Evolutionary conservation across 2,113 vertebrate genomes (phyloP), one percentile per base, ranked within the genome.

Genomic region (Cynoglossus semilaevis): DNA sequence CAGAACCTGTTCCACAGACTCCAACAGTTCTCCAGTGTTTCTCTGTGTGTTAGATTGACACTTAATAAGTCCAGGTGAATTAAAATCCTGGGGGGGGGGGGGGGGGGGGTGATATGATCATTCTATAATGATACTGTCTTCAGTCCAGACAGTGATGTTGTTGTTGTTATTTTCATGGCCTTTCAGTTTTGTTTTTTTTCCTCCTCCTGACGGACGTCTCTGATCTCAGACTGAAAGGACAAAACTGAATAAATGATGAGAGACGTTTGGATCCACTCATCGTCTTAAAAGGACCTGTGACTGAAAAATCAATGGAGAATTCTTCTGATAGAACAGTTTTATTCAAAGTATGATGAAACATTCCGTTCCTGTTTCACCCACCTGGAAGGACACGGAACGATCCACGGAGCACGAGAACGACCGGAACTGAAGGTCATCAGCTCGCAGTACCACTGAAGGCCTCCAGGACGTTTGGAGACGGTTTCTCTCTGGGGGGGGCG

Each of bases 241-340:
- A 53, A 54, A 49, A 19, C 12, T 46, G n/a, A 61, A 65, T 35
- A 64, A 63, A 72, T 48, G 22, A 54, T 13, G n/a, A n/a, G n/a
- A n/a, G n/a, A n/a, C n/a, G n/a, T 52, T 59, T 51, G 53, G 18
- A 48, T 48, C 43, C 42, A 22, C 46, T 49, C 36, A 58, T 67
- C 17, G 16, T 53, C 45, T 48, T 14, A 29, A 47, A 72, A 29
- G 50, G 35, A 51, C 29, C 11, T 36, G 41, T 68, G 59, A 55
- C 34, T 55, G 40, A 46, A 65, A 29, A 69, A 74, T 74, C 63
- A 63, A 72, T 66, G 44, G 12, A 45, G 74, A 64, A 36, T 58
- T 7, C 43, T 71, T 40, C 37, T 42, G 45, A 40, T 52, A 37
- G 42, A 36, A 58, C 15, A 52, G 49, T 67, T 58, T 55, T 47